Percentiles rank a stretch among this genome's conserved stretches.
These are phyloP conservation scores for Thomomys bottae DNA, from an alignment of 2,113 vertebrate species.

Conservation along the genomic window DNA sequence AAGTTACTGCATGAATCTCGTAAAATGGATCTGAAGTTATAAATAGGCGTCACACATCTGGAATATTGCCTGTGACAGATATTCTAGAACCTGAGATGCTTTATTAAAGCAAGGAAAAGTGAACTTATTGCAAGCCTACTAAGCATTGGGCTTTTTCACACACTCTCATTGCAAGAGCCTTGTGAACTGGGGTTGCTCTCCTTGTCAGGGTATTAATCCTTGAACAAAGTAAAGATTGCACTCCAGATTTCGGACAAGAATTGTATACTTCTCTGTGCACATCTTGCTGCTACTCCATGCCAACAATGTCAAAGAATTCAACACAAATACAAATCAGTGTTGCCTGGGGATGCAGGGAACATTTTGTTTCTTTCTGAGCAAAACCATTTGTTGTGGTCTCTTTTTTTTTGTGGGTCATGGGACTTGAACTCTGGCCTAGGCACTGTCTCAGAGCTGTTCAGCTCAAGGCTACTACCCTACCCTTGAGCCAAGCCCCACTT, in stretches of 20 bases:
- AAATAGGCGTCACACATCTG: slow-evolving; percentile 58
- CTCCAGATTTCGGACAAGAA: neutral
- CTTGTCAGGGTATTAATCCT: neutral
- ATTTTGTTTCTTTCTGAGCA: slow-evolving; percentile 23
- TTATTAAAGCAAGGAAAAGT: slow-evolving; percentile 20
- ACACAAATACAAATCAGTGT: neutral
- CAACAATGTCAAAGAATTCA: slow-evolving; percentile 9
- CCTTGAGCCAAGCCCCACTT: too few species aligned
- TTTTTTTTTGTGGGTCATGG: too few species aligned
- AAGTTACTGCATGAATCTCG: slow-evolving; percentile 39
- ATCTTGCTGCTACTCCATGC: neutral
- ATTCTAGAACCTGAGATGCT: slow-evolving; percentile 39
- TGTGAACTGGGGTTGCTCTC: neutral
- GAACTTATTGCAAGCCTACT: slow-evolving; percentile 27
- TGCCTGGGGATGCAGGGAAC: neutral
- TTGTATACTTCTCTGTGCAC: neutral
- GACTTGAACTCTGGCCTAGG: too few species aligned
- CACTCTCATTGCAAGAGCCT: neutral
- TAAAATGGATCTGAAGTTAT: slow-evolving; percentile 66
- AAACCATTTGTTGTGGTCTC: neutral
- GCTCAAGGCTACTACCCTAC: too few species aligned
- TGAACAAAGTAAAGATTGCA: neutral
- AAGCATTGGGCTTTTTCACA: slow-evolving; percentile 16
- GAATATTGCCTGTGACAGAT: slow-evolving; percentile 55
- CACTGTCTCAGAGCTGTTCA: too few species aligned